Evolutionary conservation across 2,113 vertebrate genomes (phyloP), one percentile per base, ranked within the genome.

Genomic region (Paratilapia polleni): DNA sequence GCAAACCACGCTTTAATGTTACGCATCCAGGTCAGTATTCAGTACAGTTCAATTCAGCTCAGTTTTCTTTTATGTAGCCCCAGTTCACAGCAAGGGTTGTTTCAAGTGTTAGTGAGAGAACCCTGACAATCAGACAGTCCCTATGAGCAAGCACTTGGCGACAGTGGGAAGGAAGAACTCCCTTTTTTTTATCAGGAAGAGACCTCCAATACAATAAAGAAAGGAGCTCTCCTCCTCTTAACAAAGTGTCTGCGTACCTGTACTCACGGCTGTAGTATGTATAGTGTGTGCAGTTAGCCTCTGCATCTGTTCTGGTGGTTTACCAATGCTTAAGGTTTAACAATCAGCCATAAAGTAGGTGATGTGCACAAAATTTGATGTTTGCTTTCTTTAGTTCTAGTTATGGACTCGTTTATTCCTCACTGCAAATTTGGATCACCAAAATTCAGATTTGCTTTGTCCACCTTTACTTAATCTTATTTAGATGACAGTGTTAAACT

Each of bases 1-100:
- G 90, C 96, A 1, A 98, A 99, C 92, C 97, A 96, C 47, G 95
- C 93, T 78, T 93, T 98, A 28, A 95, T 97, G 93, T 95, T 98
- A n/a, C 96, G 97, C 19, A 95, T 96, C 82, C 95, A 95, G 95
- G 96, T 94, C 22, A 20, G 93, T 78, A 2, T 73, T 73, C 26
- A 0, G 66, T 49, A 47, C 43, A 54, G 43, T 73, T 36, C 36
- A 36, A 8, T 36, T 6, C 36, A 36, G 28, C 28, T 31, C 28
- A 31, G 28, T 36, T 36, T 73, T 73, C 52, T 12, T 31, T 52
- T 52, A 28, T n/a, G 11, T 20, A 52, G 47, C 17, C 1, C 10
- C 31, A 4, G 52, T 31, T 73, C 52, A 34, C 68, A 73, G 19
- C 17, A 73, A 31, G 20, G 28, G 26, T n/a, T 26, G 1, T 73